Conservation (phyloP, 2,888 invertebrate genomes). For the Temnothorax ravouxi region DNA sequence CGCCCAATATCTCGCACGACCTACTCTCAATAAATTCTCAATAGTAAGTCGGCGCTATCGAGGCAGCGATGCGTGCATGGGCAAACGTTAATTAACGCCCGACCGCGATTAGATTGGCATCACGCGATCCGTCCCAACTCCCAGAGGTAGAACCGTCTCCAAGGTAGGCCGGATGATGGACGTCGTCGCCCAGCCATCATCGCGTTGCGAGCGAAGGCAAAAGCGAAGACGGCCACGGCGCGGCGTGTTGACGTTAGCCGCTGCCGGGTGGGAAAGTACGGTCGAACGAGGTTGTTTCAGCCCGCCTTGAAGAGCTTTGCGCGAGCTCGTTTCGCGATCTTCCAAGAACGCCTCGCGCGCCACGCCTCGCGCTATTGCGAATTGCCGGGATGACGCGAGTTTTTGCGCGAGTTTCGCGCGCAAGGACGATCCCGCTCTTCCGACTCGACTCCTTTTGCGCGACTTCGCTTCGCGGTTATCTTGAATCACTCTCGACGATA, state of each 20-base stretch:
- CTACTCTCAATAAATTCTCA: not conserved
- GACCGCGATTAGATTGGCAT: slow-evolving; percentile 17
- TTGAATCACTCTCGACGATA: not conserved
- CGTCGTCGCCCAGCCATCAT: slow-evolving; percentile 6
- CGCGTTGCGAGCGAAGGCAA: slow-evolving; percentile 18
- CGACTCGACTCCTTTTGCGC: not conserved
- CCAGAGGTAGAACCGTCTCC: slow-evolving; percentile 47
- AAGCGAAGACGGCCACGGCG: slow-evolving; percentile 9
- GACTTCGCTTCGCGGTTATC: not conserved
- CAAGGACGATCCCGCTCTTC: slow-evolving; percentile 50
- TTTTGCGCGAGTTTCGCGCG: slow-evolving; percentile 30
- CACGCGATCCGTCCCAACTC: slow-evolving; percentile 35
- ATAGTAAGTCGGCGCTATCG: not conserved
- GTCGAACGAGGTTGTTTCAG: slow-evolving; percentile 57
- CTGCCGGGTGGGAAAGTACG: slow-evolving; percentile 65
- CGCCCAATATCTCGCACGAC: not conserved
- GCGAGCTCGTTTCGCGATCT: slow-evolving; percentile 58
- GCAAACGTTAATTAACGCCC: slow-evolving; percentile 9
- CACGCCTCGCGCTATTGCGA: slow-evolving; percentile 62
- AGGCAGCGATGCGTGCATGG: not conserved
- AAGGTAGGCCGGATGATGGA: slow-evolving; percentile 47
- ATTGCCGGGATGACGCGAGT: slow-evolving; percentile 1
- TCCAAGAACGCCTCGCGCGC: slow-evolving; percentile 59
- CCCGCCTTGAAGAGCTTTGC: slow-evolving; percentile 13
- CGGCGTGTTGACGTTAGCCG: not conserved